Percentiles rank a stretch among this genome's conserved stretches.
Evolutionary conservation across 2,888 invertebrate species (phyloP).

Genomic region (Caenorhabditis sinica): DNA sequence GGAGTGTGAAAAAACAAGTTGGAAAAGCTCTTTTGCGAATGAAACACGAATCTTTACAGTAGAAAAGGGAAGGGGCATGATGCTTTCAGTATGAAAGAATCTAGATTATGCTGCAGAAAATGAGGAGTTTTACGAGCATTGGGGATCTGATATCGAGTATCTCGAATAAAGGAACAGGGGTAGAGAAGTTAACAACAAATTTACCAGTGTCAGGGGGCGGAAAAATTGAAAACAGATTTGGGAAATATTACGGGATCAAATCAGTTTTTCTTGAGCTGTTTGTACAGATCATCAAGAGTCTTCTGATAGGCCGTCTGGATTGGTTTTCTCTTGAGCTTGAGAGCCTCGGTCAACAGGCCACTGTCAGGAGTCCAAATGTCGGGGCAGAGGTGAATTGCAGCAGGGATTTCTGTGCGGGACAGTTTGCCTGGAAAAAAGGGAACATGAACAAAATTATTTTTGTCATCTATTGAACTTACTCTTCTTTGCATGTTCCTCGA

Average conservation of each 20-base stretch:
- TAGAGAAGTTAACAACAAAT: conserved; percentile 19
- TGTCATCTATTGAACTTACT: conserved; percentile 65
- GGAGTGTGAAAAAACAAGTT: conserved; percentile 19
- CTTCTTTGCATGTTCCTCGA: conserved; percentile 84
- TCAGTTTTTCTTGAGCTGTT: conserved; percentile 55
- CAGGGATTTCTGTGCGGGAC: conserved; percentile 94
- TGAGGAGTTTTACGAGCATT: neutral
- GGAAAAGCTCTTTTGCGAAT: conserved; percentile 44
- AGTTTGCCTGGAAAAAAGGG: conserved; percentile 89
- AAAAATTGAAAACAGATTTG: conserved; percentile 6
- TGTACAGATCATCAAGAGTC: conserved; percentile 66
- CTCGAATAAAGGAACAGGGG: conserved; percentile 42
- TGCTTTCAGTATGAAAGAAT: conserved; percentile 26
- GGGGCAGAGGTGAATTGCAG: conserved; percentile 91
- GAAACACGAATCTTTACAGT: conserved; percentile 51
- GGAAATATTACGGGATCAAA: neutral
- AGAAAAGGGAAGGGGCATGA: neutral
- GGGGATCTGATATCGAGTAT: conserved; percentile 42
- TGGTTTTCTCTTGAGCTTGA: conserved; percentile 91
- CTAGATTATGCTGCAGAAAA: conserved; percentile 18
- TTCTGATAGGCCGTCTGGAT: conserved; percentile 71
- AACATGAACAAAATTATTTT: neutral
- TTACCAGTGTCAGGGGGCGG: conserved; percentile 39
- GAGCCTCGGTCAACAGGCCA: conserved; percentile 97
- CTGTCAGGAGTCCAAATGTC: conserved; percentile 98